phyloP scores from a whole-genome alignment of 2,113 vertebrate species.

The Paramormyrops kingsleyae region DNA sequence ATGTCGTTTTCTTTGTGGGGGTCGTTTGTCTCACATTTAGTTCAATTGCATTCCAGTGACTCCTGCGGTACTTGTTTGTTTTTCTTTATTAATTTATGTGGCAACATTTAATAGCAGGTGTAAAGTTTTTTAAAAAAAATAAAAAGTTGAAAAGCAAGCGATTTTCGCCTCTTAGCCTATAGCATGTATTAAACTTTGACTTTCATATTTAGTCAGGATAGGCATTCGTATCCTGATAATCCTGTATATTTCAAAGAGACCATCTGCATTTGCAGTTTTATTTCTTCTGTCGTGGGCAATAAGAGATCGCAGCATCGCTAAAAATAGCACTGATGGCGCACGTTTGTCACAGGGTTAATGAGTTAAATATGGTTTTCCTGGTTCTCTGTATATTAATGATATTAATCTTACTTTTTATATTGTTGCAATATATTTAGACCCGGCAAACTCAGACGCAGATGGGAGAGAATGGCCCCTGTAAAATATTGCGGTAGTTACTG shows the following conservation, averaged over 20 bases:
- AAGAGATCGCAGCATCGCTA: neutral
- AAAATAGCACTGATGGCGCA: neutral
- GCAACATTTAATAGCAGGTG: neutral
- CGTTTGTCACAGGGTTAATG: constrained; percentile 9
- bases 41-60: neutral
- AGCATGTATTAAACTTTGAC: neutral
- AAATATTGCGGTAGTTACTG: constrained; percentile 1
- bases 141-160: neutral
- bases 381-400: neutral
- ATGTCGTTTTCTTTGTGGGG: neutral
- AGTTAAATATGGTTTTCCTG: neutral
- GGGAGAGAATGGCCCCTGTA: neutral
- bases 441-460: neutral
- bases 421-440: neutral
- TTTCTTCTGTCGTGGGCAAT: neutral
- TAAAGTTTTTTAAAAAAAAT: neutral
- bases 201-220: neutral
- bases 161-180: neutral
- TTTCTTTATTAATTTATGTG: neutral
- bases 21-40: neutral
- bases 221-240: neutral
- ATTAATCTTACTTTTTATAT: neutral
- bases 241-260: neutral
- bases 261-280: neutral
- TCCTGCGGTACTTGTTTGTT: neutral